phyloP scores from a whole-genome alignment of 2,888 invertebrate genomes.

The Papilio elwesi region DNA sequence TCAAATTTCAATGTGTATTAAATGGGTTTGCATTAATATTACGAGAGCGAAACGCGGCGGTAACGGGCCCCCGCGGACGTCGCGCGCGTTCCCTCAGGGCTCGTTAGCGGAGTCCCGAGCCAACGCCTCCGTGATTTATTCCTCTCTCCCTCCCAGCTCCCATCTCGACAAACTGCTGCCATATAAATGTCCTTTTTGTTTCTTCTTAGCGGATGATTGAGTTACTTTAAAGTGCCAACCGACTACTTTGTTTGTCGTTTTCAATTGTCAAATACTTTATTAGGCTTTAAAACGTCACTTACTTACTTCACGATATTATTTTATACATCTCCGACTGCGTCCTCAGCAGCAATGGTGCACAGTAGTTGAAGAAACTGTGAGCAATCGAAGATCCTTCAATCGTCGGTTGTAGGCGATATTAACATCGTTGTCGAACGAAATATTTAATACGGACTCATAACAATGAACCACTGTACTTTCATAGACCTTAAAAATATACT shows the following conservation, averaged over 20 bases:
- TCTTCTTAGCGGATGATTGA: slow-evolving; percentile 70
- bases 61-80: slow-evolving; percentile 64
- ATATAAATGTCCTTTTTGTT: slow-evolving; percentile 82
- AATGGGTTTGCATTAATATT: slow-evolving; percentile 66
- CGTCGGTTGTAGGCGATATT: no score
- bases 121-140: slow-evolving; percentile 73
- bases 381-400: no score
- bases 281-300: no score
- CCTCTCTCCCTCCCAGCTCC: slow-evolving; percentile 54
- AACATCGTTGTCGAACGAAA: no score
- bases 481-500: no score
- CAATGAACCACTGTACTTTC: no score
- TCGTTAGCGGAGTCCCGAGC: slow-evolving; percentile 69
- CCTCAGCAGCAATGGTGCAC: no score
- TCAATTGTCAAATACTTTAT: no score
- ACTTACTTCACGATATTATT: no score
- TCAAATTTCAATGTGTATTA: slow-evolving; percentile 71
- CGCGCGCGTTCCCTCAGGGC: slow-evolving; percentile 64
- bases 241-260: neutral
- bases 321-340: no score
- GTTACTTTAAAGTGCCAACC: slow-evolving; percentile 15
- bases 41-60: slow-evolving; percentile 46
- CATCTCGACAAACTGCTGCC: slow-evolving; percentile 71
- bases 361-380: no score
- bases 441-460: no score